phyloP scores from a whole-genome alignment of 2,113 vertebrate genomes.

The Glaucidium brasilianum region DNA sequence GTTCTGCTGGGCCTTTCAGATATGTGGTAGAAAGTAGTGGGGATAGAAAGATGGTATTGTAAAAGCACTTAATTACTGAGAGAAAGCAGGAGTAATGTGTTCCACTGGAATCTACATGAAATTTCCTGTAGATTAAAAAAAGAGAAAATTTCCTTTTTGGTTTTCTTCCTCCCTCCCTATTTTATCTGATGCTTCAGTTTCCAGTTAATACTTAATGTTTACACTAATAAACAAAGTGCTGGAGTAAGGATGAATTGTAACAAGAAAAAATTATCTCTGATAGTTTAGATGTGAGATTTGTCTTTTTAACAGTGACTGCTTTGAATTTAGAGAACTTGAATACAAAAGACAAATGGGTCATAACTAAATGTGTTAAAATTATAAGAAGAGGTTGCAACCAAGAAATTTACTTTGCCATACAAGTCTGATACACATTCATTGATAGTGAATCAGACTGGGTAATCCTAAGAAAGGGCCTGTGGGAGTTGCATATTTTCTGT shows the following conservation, averaged over 20 bases:
- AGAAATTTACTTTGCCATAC: neutral
- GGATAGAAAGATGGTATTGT: neutral
- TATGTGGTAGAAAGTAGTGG: neutral
- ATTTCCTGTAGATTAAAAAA: too few relatives aligned
- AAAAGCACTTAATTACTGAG: neutral
- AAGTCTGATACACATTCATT: neutral
- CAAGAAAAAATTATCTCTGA: neutral
- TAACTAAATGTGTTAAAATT: conserved; percentile 29
- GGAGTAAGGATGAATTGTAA: neutral
- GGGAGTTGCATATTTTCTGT: conserved; percentile 18
- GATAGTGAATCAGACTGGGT: neutral
- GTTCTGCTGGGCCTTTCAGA: neutral
- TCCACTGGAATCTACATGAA: neutral
- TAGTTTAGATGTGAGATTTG: neutral
- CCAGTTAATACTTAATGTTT: neutral
- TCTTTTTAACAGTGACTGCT: neutral
- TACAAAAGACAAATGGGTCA: conserved; percentile 23
- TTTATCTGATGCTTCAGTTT: neutral
- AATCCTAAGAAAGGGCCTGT: neutral
- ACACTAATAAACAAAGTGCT: neutral
- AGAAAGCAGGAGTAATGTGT: neutral
- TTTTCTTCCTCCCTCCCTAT: neutral
- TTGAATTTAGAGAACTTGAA: conserved; percentile 11
- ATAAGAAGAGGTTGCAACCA: conserved; percentile 6
- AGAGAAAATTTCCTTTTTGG: neutral